These are phyloP conservation scores for Nerophis lumbriciformis DNA, from an alignment of 2,113 vertebrate species.

Conservation along the genomic window DNA sequence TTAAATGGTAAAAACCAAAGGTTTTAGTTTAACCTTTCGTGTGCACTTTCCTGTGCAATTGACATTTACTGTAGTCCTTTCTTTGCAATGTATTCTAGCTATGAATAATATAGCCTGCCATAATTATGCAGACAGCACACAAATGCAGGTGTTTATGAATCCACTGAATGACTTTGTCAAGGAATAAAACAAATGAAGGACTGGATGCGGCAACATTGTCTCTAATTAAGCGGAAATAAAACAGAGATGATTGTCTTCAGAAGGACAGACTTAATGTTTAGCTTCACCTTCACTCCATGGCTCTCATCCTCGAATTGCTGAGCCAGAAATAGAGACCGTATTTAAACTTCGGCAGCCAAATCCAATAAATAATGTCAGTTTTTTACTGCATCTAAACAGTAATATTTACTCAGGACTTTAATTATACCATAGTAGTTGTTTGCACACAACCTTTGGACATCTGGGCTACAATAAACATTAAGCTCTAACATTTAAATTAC, in stretches of 20 bases:
- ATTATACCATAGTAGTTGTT: background rate
- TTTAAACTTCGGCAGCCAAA: background rate
- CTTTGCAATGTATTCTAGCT: background rate
- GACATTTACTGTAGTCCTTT: background rate
- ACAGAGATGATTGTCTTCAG: background rate
- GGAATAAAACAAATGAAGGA: background rate
- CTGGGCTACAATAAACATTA: too few relatives aligned
- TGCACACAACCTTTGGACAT: background rate
- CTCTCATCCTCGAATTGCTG: background rate
- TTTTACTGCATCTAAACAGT: background rate
- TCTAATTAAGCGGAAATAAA: background rate
- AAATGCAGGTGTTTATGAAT: conserved; percentile 4
- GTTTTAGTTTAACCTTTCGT: background rate
- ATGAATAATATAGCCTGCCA: background rate
- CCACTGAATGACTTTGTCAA: background rate
- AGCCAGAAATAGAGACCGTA: background rate
- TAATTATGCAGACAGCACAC: background rate
- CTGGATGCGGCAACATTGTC: background rate
- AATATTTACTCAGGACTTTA: background rate
- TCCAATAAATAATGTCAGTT: background rate
- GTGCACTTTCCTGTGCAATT: background rate
- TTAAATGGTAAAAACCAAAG: background rate
- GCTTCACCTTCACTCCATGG: conserved; percentile 5
- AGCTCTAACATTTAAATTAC: too few relatives aligned
- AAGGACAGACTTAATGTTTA: conserved; percentile 1